These are phyloP conservation scores for Mesitornis unicolor DNA, from an alignment of 2,113 vertebrate species.

Conservation along the genomic window DNA sequence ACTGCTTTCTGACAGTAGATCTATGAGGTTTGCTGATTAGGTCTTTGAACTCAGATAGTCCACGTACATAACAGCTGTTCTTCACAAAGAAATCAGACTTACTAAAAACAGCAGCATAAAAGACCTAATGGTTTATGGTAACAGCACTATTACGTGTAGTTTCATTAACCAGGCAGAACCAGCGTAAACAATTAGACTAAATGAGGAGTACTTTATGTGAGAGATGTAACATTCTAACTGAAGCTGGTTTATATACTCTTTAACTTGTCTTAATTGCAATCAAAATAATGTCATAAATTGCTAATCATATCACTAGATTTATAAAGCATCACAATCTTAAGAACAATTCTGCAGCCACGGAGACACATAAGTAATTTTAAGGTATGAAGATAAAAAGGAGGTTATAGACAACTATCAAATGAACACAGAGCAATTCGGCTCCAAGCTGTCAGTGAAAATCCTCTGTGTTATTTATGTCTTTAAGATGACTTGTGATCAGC, in stretches of 20 bases:
- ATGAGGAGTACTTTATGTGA: not conserved
- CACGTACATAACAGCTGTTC: conserved; percentile 72
- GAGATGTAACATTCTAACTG: not conserved
- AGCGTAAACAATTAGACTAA: not conserved
- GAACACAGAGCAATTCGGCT: not conserved
- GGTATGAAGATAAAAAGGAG: not conserved
- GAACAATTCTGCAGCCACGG: not conserved
- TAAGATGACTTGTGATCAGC: not conserved
- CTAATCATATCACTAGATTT: not conserved
- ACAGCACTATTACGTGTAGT: not conserved
- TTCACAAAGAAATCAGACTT: conserved; percentile 62
- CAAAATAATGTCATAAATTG: conserved; percentile 52
- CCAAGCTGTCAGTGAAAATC: not conserved
- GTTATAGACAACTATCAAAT: not conserved
- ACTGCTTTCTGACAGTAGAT: conserved; percentile 36
- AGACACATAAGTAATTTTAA: not conserved
- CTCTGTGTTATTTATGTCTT: not conserved
- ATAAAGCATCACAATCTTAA: not conserved
- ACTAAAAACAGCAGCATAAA: conserved; percentile 50
- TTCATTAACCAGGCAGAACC: conserved; percentile 2
- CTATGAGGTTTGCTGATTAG: conserved; percentile 55
- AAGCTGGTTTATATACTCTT: not conserved
- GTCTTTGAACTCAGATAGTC: conserved; percentile 72
- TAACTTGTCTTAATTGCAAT: conserved; percentile 13
- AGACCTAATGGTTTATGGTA: conserved; percentile 47